Evolutionary conservation across 2,888 invertebrate species (phyloP), one percentile per base, ranked within the genome.

Genomic region (Theretra japonica): DNA sequence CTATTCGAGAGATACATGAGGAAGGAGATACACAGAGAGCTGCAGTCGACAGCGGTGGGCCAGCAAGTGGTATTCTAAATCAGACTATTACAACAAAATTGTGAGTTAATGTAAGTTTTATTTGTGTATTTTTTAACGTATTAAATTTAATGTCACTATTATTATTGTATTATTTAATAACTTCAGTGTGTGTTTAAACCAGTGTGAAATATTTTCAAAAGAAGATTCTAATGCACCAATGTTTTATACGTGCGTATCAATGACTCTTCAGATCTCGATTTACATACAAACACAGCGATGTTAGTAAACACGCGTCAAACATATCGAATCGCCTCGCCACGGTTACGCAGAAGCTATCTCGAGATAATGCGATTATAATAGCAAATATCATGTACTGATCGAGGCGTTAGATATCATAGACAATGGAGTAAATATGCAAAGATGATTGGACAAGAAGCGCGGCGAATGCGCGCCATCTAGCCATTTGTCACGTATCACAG

Each of bases 331-430:
- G 41, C 60, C 57, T 48, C 68, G 69, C 68, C 70, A 71, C 68
- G 53, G 53, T 62, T 72, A 30, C 68, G 69, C 57, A 65, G 75
- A 76, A 77, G 75, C 71, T 75, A 71, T 75, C 73, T 73, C 70
- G 74, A 77, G 78, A 77, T 82, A 82, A 84, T 86, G 83, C 76
- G 82, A 81, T 82, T 85, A 83, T 85, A 86, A 86, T 86, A 78
- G 77, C 76, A 73, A 76, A 57, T 71, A 73, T 74, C 73, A 73
- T 72, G 73, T 71, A 71, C 48, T 48, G 65, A 60, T 72, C 73
- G 72, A 53, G 53, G 71, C 50, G 62, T 71, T 72, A 48, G 65
- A 48, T 48, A 65, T 62, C 65, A 65, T 41, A 53, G n/a, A 65
- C 48, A 65, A 65, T 65, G 48, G 23, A 41, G 48, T 48, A 25